phyloP scores from a whole-genome alignment of 2,113 vertebrate species.

The Festucalex cinctus region DNA sequence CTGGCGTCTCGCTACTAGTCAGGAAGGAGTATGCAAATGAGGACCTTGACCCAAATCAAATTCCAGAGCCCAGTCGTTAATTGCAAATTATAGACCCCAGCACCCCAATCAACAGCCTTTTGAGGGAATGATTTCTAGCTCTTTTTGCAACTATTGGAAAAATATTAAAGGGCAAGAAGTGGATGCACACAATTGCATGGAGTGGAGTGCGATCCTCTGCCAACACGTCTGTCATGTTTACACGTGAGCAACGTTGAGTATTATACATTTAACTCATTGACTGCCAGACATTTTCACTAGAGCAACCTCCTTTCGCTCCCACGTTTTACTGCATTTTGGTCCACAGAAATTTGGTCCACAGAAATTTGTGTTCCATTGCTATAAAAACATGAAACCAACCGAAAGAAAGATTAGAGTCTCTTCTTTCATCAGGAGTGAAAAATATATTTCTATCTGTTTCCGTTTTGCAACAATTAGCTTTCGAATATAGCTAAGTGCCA shows the following conservation, averaged over 20 bases:
- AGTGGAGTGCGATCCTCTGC: slow-evolving; percentile 28
- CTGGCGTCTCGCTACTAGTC: slow-evolving; percentile 58
- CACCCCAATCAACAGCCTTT: slow-evolving; percentile 78
- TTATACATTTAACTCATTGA: not conserved
- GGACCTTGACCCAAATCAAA: slow-evolving; percentile 79
- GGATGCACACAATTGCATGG: slow-evolving; percentile 45
- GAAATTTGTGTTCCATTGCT: too few relatives aligned
- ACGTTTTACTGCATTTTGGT: too few relatives aligned
- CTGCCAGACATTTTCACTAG: too few relatives aligned
- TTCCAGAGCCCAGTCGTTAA: slow-evolving; percentile 74
- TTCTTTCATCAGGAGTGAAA: too few relatives aligned
- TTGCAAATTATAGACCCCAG: slow-evolving; percentile 80
- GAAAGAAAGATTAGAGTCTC: too few relatives aligned
- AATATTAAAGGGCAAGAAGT: slow-evolving; percentile 62
- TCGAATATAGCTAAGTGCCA: too few relatives aligned
- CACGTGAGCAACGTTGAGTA: slow-evolving; percentile 37
- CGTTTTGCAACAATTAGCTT: too few relatives aligned
- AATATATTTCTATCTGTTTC: too few relatives aligned
- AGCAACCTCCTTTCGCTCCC: too few relatives aligned
- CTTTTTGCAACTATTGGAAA: slow-evolving; percentile 65
- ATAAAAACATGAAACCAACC: too few relatives aligned
- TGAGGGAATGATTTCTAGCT: slow-evolving; percentile 72
- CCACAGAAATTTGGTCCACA: too few relatives aligned
- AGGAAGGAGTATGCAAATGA: slow-evolving; percentile 73
- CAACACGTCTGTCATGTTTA: slow-evolving; percentile 26